Conservation (phyloP, 2,888 invertebrate genomes). For the Chirona hameri region DNA sequence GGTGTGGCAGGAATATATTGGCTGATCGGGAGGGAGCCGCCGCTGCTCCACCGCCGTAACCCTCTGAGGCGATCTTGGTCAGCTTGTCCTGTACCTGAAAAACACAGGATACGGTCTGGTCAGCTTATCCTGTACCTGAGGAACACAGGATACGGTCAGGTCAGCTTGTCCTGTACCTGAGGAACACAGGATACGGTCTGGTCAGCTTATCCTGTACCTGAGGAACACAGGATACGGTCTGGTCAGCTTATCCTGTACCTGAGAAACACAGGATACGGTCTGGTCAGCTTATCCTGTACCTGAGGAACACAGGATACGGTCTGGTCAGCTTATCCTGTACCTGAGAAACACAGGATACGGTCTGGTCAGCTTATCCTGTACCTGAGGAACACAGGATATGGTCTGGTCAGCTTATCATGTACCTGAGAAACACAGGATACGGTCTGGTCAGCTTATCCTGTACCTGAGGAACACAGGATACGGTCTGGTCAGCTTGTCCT, state of each 20-base stretch:
- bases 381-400: too few species aligned
- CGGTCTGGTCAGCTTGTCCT: too few species aligned
- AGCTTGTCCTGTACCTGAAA: background rate
- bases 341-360: background rate
- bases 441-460: background rate
- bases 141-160: too few species aligned
- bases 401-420: background rate
- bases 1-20: background rate
- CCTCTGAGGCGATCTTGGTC: background rate
- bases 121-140: background rate
- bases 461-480: too few species aligned
- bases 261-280: too few species aligned
- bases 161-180: too few species aligned
- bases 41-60: background rate
- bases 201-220: slow-evolving; percentile 2
- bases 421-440: background rate
- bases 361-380: background rate
- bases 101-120: background rate
- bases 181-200: too few species aligned
- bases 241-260: background rate
- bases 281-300: too few species aligned
- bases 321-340: background rate
- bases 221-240: background rate
- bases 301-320: too few species aligned
- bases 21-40: background rate